phyloP scores from a whole-genome alignment of 2,888 invertebrate species.

The Eledone cirrhosa region DNA sequence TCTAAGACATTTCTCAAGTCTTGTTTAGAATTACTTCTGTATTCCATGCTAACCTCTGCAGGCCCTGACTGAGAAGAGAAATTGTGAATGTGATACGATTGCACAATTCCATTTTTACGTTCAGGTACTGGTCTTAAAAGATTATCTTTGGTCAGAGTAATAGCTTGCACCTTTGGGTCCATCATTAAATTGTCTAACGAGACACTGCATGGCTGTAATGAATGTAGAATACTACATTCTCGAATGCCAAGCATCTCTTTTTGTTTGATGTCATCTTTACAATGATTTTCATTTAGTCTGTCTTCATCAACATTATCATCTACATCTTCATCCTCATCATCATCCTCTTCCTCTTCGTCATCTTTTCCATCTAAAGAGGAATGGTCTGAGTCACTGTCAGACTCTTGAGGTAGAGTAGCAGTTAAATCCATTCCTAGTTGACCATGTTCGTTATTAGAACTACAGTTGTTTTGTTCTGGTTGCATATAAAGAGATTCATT shows the following conservation, averaged over 20 bases:
- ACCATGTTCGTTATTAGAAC: neutral
- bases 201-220: conserved; percentile 12
- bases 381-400: neutral
- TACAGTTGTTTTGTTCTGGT: neutral
- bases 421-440: conserved; percentile 18
- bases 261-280: neutral
- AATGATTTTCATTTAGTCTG: neutral
- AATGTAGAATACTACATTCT: conserved; percentile 5
- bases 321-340: neutral
- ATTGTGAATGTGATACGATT: neutral
- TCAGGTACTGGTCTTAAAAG: neutral
- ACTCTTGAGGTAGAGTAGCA: neutral
- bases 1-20: neutral
- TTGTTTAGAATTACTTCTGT: neutral
- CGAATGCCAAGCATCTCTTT: neutral
- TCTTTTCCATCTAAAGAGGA: neutral
- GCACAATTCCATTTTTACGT: conserved; percentile 14
- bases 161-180: conserved; percentile 4
- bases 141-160: neutral
- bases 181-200: conserved; percentile 5
- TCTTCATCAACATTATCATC: conserved; percentile 3
- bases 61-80: neutral
- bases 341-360: conserved; percentile 1
- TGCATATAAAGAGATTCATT: neutral
- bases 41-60: neutral